Evolutionary conservation across 2,113 vertebrate genomes (phyloP).

Genomic region (Thinocorus orbignyianus): DNA sequence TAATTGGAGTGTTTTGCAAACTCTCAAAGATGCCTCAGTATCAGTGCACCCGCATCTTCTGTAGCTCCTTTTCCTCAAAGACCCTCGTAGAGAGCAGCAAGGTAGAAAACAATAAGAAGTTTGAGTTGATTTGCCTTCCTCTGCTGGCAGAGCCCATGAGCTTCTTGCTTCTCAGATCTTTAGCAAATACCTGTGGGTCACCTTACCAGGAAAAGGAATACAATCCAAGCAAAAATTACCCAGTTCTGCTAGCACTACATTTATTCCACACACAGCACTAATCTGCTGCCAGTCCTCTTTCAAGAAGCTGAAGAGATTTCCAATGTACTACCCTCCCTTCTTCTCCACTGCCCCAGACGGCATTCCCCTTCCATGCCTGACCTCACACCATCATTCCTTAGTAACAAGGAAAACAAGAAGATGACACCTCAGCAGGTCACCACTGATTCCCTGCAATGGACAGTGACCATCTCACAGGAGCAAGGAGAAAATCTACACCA

Average conservation of each 20-base stretch:
- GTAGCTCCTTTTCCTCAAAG: conserved; percentile 29
- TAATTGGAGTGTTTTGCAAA: conserved; percentile 66
- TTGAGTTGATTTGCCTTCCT: not conserved
- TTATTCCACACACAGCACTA: not conserved
- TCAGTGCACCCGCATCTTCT: conserved; percentile 14
- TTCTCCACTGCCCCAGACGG: not conserved
- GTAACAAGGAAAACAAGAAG: not conserved
- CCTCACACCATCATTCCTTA: not conserved
- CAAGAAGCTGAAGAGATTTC: not conserved
- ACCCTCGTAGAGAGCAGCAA: not conserved
- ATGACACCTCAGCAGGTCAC: not conserved
- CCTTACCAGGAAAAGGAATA: not conserved
- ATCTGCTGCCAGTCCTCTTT: not conserved
- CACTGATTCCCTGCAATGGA: not conserved
- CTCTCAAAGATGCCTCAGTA: conserved; percentile 48
- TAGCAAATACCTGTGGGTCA: not conserved
- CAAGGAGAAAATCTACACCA: not conserved
- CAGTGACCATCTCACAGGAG: not conserved
- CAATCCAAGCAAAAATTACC: not conserved
- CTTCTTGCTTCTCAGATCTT: conserved; percentile 1
- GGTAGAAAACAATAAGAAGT: not conserved
- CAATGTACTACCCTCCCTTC: not conserved
- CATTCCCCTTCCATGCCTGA: not conserved
- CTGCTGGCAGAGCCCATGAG: not conserved
- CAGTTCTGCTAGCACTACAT: not conserved